Evolutionary conservation across 2,888 invertebrate species (phyloP).

Genomic region (Incurvaria masculella): DNA sequence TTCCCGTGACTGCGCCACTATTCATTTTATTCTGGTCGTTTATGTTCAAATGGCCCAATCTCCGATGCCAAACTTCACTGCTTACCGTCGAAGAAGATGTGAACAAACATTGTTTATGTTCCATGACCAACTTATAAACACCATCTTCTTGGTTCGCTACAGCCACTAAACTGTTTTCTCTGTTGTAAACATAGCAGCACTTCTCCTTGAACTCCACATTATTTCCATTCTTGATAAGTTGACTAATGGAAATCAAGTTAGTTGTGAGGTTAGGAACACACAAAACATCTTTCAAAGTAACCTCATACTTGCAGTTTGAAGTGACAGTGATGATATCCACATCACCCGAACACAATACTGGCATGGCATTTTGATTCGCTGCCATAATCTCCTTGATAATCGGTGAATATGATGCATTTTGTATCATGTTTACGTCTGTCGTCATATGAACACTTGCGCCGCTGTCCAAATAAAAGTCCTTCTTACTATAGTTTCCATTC

Average conservation of each 20-base stretch:
- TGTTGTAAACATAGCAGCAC: neutral
- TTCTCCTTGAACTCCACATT: neutral
- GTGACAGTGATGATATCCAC: slow-evolving; percentile 12
- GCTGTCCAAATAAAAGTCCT: slow-evolving; percentile 8
- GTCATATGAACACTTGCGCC: slow-evolving; percentile 9
- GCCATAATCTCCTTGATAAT: slow-evolving; percentile 9
- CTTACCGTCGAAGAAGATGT: neutral
- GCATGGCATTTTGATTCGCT: slow-evolving; percentile 10
- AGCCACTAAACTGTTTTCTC: neutral
- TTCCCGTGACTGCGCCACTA: slow-evolving; percentile 2
- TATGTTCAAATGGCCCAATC: slow-evolving; percentile 9
- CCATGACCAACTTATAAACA: slow-evolving; percentile 1
- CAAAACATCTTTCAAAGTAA: neutral
- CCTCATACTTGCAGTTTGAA: neutral
- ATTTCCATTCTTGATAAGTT: neutral
- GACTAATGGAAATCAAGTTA: neutral
- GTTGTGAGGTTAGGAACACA: neutral
- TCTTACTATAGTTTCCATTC: slow-evolving; percentile 5
- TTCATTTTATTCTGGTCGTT: slow-evolving; percentile 8
- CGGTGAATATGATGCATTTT: slow-evolving; percentile 6
- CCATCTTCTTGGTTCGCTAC: neutral
- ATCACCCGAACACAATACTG: slow-evolving; percentile 10
- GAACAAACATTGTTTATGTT: slow-evolving; percentile 2
- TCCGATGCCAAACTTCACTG: slow-evolving; percentile 8
- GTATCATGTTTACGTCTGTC: slow-evolving; percentile 6